A percentile compares a stretch with the other conserved stretches of the same genome.
phyloP scores from a whole-genome alignment of 2,797 vertebrate species.

The Poeciliopsis turneri region DNA sequence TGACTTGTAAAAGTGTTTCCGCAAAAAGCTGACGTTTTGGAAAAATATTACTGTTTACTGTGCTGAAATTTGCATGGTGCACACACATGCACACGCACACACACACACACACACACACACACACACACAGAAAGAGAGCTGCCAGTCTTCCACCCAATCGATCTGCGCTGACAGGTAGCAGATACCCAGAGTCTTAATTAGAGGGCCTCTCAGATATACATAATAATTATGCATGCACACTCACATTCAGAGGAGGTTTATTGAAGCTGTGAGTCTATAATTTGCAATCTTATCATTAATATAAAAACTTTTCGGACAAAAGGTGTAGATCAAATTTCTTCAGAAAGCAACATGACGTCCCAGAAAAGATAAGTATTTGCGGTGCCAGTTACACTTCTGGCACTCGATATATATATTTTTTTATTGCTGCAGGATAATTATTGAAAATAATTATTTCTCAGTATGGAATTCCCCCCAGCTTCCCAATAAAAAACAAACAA shows the following conservation, averaged over 20 bases:
- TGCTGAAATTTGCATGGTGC: conserved; percentile 18
- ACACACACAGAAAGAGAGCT: conserved; percentile 62
- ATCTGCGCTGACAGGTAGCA: conserved; percentile 81
- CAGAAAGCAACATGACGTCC: background rate
- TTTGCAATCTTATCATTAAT: conserved; percentile 24
- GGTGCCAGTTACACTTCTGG: background rate
- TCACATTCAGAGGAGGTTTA: conserved; percentile 34
- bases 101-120: background rate
- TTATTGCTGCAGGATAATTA: background rate
- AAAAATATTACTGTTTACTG: conserved; percentile 37
- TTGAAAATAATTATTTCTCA: background rate
- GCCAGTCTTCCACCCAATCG: conserved; percentile 79
- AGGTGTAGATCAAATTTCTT: background rate
- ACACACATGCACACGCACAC: conserved; percentile 19
- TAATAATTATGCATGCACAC: conserved; percentile 37
- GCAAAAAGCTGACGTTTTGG: conserved; percentile 14
- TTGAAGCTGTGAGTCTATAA: conserved; percentile 23
- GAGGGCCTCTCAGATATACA: conserved; percentile 76
- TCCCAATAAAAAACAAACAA: no score
- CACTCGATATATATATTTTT: no score
- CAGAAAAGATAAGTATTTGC: background rate
- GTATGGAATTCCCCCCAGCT: background rate
- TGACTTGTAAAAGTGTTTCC: conserved; percentile 2
- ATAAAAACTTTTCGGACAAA: background rate
- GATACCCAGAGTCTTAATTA: conserved; percentile 86